These are phyloP conservation scores for Lacerta agilis DNA, from an alignment of 2,797 vertebrate species.

Conservation along the genomic window DNA sequence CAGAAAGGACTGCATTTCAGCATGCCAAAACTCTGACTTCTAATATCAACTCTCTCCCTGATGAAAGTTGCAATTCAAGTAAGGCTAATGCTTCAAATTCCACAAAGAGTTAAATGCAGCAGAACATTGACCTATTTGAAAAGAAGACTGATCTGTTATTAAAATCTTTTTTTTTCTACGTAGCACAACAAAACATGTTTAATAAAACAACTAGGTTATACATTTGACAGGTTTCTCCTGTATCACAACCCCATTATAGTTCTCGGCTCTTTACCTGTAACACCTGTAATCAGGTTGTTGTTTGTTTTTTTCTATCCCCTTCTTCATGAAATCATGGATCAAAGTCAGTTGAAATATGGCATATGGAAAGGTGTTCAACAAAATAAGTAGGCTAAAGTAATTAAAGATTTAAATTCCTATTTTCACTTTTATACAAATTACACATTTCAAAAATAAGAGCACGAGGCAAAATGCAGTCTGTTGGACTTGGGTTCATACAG, in stretches of 20 bases:
- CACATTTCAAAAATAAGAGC: conserved; percentile 28
- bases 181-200: conserved; percentile 38
- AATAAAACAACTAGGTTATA: conserved; percentile 48
- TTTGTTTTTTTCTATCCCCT: background rate
- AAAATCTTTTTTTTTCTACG: conserved; percentile 46
- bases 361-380: conserved; percentile 43
- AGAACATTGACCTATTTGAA: conserved; percentile 43
- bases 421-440: conserved; percentile 39
- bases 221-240: conserved; percentile 52
- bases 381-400: conserved; percentile 58
- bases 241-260: conserved; percentile 35
- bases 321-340: conserved; percentile 27
- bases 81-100: background rate
- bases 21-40: background rate
- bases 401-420: conserved; percentile 57
- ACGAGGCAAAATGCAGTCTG: background rate
- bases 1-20: background rate
- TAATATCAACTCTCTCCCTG: background rate
- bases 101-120: conserved; percentile 38
- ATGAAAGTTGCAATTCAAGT: background rate
- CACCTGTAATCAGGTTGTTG: conserved; percentile 47
- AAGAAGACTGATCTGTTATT: conserved; percentile 42
- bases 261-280: conserved; percentile 50
- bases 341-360: conserved; percentile 51
- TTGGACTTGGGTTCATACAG: background rate